Evolutionary conservation across 2,113 vertebrate genomes (phyloP), one percentile per base, ranked within the genome.

Genomic region (Thunnus thynnus): DNA sequence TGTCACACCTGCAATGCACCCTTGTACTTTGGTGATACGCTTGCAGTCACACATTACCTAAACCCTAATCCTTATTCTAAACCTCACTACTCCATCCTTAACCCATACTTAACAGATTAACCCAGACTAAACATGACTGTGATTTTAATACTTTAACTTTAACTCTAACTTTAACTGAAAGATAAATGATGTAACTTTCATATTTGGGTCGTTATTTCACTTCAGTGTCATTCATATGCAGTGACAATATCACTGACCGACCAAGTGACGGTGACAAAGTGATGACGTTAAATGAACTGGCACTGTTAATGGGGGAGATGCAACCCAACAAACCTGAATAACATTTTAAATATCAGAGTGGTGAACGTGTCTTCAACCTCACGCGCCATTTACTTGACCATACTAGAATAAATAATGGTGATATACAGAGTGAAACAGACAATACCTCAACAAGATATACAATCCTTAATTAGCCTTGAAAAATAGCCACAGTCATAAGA

Each of bases 1-100:
- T 79, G 75, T 47, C 30, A 36, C 72, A 76, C 48, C 63, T 65
- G 50, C 56, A 56, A 78, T 64, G 32, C 61, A 22, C 13, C 54
- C 10, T 58, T 52, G 27, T 36, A 27, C 65, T 62, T 80, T 48
- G 70, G 12, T 72, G 66, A 72, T 55, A 44, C 11, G 32, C 58
- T 60, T 54, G 44, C 32, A 54, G 68, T 64, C 50, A 66, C 52
- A 78, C 47, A n/a, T 60, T 5, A 44, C 32, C 30, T 47, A 2
- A 63, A 3, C 20, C 41, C 36, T 44, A 3, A 58, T 44, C 27
- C 16, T 1, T 25, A 67, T 18, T 68, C 47, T 32, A 65, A 67
- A 10, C 14, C 9, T 55, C 61, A 13, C 12, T 36, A 11, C 17
- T 14, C 12, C 1, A 70, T 55, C 50, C 25, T 64, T 52, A 16